Evolutionary conservation across 2,797 vertebrate species (phyloP), one percentile per base, ranked within the genome.

Genomic region (Melanotaenia pygmaea): DNA sequence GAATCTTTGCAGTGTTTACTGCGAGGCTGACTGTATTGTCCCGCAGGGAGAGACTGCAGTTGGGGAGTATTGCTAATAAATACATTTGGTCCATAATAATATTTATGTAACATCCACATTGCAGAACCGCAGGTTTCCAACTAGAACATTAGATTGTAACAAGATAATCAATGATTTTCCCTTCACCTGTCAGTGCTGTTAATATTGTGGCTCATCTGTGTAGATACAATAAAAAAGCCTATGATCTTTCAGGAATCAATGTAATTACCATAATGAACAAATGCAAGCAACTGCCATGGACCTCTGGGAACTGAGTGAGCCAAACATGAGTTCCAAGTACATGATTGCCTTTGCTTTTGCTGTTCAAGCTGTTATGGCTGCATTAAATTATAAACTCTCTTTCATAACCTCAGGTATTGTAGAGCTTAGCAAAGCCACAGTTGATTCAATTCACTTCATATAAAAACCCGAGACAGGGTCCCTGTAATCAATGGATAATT

Each of bases 401-500:
- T 79, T 90, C 88, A 91, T 91, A 93, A 92, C 87, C 80, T 64
- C 82, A 81, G 86, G 83, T 92, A 89, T 89, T 89, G 86, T 80
- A 59, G 72, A 89, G 85, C 88, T 80, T 85, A 82, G 80, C 79
- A 75, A 80, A 87, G 82, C 74, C 79, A 61, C 20, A 22, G 67
- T 69, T 92, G 83, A 93, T 93, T 93, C 76, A 87, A 91, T 92
- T 92, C 81, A 66, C 70, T 16, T 71, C 86, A 77, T 77, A 90
- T 86, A 89, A 89, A 89, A 90, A 76, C n/a, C 70, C 35, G 26
- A 65, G 70, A 86, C 76, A 79, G 70, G 62, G 65, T 65, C 62
- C 64, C 78, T 71, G 73, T 86, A 89, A 94, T 93, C 91, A 92
- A 91, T 91, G 87, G 89, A 80, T 92, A 79, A 89, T 91, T 91